Base-by-base conservation (phyloP, 2,797 vertebrate genomes). In the Pseudochirops cupreus region DNA sequence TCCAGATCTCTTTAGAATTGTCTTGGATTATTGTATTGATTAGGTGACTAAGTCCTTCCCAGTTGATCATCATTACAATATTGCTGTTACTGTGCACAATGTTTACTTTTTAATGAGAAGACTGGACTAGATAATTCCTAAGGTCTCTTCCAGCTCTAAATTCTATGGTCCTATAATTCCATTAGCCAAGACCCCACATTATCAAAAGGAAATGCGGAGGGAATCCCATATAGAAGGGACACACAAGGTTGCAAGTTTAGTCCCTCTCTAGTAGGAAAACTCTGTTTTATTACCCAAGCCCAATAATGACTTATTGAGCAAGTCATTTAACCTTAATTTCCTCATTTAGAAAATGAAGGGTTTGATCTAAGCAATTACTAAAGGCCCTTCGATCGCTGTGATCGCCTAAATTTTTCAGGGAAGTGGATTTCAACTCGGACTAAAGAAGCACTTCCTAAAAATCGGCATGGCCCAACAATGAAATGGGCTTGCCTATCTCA, bases 241-340 rank as follows among this genome's bases (percentile, higher is more conserved):
- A 74, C n/a, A 74, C 74, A 82, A 46, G 21, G 74, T 39, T n/a
- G 33, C 33, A 74, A 74, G 16, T 74, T 74, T 74, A 14, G 33
- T 74, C 14, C 33, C 33, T 74, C 16, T 74, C 62, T 67, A n/a
- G 13, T n/a, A n/a, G 62, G 62, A 67, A 67, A 67, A 59, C 33
- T 39, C 55, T 39, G n/a, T 82, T 46, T 82, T 53, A 94, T 91
- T 26, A 90, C 21, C 55, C 90, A 31, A 16, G 33, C 62, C 87
- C 91, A 82, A 46, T 10, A 46, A 24, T 82, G 74, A 82, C 13
- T 82, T 82, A 3, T 39, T n/a, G 53, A 33, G 56, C 24, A 87
- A 93, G 26, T 58, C 87, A 94, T 24, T 50, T 21, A 46, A 91
- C 29, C 54, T 93, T 31, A 3, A n/a, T 91, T 91, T 94, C 56